Base-by-base conservation (phyloP, 1,140 invertebrate genomes). In the Coboldia fuscipes region DNA sequence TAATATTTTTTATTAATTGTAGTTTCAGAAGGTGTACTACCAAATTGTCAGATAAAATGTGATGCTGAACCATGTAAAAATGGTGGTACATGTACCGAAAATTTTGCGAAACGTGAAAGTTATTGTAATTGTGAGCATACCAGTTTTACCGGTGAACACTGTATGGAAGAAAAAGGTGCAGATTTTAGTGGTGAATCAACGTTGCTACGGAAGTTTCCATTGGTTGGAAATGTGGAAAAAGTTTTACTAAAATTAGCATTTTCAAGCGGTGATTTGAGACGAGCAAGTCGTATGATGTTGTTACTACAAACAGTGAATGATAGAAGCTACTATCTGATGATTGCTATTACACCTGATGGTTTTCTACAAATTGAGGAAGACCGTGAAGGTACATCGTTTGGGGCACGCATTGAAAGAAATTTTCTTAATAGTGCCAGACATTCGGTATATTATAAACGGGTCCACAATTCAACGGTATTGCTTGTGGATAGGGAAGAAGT, bases 121-220 rank as follows among this genome's bases (percentile, higher is more conserved):
- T 72, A 72, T 5, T 94, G 88, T 50, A 74, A 90, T 41, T 94
- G 88, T 46, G 74, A 84, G 37, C 62, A 76, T 14, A 92, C 82
- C 4, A 88, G 80, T 34, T 90, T 84, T 49, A 77, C 81, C 43
- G 84, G 84, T 26, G 76, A 85, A 44, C 66, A 66, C 39, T 72
- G 65, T 43, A 64, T 67, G 50, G 59, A 66, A 62, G 83, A 88
- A 50, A 83, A 83, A 50, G 83, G 82, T 4, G 81, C 81, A 1
- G 77, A 79, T 45, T 90, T 90, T 44, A 77, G 78, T 41, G 84
- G 83, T 0, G 75, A 85, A 43, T 82, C 80, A 14, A 73, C 75
- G 33, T 52, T 88, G 19, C 72, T 76, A 44, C 62, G 80, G 22
- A 75, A 76, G 45, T 84, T 81, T 45, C 61, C 71, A 5, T 47